phyloP scores from a whole-genome alignment of 2,888 invertebrate species.

The Amphimallon solstitiale region DNA sequence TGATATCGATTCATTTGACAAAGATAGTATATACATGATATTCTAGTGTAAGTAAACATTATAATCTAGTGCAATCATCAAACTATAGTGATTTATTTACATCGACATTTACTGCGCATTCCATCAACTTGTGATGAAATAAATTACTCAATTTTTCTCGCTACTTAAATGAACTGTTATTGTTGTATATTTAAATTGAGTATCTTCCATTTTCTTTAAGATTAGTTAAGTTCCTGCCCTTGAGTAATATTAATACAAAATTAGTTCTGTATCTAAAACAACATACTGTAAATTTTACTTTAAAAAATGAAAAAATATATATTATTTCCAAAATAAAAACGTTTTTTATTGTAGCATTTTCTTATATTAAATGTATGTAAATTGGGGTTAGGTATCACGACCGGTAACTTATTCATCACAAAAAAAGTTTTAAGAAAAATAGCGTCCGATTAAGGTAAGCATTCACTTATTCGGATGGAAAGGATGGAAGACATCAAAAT shows the following conservation, averaged over 20 bases:
- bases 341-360: conserved; percentile 3
- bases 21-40: conserved; percentile 9
- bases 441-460: no score
- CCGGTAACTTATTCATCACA: no score
- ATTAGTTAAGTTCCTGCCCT: conserved; percentile 43
- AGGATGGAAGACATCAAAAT: no score
- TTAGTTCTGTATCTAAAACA: conserved; percentile 20
- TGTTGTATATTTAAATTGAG: not conserved
- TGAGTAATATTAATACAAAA: conserved; percentile 15
- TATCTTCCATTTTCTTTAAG: conserved; percentile 25
- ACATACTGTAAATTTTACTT: conserved; percentile 27
- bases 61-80: conserved; percentile 14
- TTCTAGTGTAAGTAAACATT: conserved; percentile 17
- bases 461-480: no score
- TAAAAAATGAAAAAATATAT: conserved; percentile 10
- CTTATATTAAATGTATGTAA: no score
- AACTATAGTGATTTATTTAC: conserved; percentile 40
- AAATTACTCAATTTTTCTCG: conserved; percentile 38
- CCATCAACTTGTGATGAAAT: conserved; percentile 38
- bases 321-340: not conserved
- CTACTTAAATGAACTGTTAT: conserved; percentile 28
- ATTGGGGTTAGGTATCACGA: no score
- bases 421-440: no score
- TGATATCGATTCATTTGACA: conserved; percentile 26
- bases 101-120: conserved; percentile 34